Base-by-base conservation (phyloP, 2,113 vertebrate species). In the Orcinus orca region DNA sequence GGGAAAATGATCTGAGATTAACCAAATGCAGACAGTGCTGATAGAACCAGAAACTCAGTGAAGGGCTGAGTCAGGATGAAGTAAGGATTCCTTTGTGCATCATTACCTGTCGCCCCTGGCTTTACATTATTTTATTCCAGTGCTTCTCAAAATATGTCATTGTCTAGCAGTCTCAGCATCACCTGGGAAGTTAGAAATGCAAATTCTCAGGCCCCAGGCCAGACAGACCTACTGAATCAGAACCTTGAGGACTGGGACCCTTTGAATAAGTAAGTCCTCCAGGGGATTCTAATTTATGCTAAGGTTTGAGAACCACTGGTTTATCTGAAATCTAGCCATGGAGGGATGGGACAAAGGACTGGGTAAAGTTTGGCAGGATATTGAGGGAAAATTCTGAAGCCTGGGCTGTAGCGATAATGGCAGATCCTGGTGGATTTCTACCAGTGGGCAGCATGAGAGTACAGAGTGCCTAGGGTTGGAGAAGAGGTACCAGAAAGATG, bases 151-250 rank as follows among this genome's bases (percentile, higher is more conserved):
- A 93, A 82, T 17, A 38, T 77, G 14, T 82, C 63, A 83, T 88
- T 89, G 88, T 60, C 73, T 63, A 86, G 18, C 44, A 82, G 82
- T 65, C 77, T 31, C 50, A 20, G 25, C 50, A 47, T 26, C 63
- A 80, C 11, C 53, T 88, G 73, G 31, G 20, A 93, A 80, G 58
- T 93, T 94, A 97, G 74, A 77, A 90, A 91, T 84, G 53, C 67
- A 88, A 76, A 81, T 91, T 58, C 17, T 82, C 55, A 26, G 50
- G 7, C 26, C 26, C 47, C 17, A 41, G 8, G 47, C 33, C 26
- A 38, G 29, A 68, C 29, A 65, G 41, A 68, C n/a, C 58, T 36
- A 88, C 63, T 53, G 36, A 88, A 67, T 80, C 87, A 41, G 38
- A 88, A 44, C 73, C 36, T 88, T 29, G 33, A 67, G 41, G 71